Percentiles rank a stretch among this genome's conserved stretches.
phyloP scores from a whole-genome alignment of 2,797 vertebrate species.

The Vipera latastei region DNA sequence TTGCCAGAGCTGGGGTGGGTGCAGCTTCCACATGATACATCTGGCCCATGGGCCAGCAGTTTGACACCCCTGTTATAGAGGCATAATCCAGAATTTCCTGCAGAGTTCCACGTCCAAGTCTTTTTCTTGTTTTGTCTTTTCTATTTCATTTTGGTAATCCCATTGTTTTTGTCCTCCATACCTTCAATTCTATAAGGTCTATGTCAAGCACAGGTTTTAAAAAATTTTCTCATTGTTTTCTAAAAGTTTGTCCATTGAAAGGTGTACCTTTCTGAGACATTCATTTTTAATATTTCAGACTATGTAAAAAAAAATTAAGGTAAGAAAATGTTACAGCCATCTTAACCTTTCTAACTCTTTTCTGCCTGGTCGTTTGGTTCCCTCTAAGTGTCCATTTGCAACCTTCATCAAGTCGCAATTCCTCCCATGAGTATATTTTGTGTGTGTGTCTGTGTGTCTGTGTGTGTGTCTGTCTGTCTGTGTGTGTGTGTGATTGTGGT shows the following conservation, averaged over 20 bases:
- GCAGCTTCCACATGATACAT: no score
- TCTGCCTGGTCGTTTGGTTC: neutral
- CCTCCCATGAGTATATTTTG: neutral
- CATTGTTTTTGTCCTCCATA: neutral
- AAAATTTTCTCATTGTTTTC: neutral
- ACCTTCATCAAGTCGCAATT: neutral
- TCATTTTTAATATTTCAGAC: neutral
- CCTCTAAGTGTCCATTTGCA: neutral
- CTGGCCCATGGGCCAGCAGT: no score
- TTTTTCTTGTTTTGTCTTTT: neutral
- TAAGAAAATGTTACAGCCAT: neutral
- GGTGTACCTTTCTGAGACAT: neutral
- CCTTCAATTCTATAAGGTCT: neutral
- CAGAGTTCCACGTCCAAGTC: neutral
- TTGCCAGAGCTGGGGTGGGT: no score
- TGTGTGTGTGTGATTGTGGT: neutral
- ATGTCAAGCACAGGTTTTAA: neutral
- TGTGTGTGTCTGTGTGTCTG: no score
- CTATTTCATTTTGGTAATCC: neutral
- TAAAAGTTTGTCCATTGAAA: neutral
- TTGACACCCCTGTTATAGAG: neutral
- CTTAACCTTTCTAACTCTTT: neutral
- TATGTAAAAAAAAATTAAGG: neutral
- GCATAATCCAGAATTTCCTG: neutral
- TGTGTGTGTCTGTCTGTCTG: no score